A percentile compares a stretch with the other conserved stretches of the same genome.
Conservation (phyloP, 2,888 invertebrate genomes). For the Acheta domesticus region DNA sequence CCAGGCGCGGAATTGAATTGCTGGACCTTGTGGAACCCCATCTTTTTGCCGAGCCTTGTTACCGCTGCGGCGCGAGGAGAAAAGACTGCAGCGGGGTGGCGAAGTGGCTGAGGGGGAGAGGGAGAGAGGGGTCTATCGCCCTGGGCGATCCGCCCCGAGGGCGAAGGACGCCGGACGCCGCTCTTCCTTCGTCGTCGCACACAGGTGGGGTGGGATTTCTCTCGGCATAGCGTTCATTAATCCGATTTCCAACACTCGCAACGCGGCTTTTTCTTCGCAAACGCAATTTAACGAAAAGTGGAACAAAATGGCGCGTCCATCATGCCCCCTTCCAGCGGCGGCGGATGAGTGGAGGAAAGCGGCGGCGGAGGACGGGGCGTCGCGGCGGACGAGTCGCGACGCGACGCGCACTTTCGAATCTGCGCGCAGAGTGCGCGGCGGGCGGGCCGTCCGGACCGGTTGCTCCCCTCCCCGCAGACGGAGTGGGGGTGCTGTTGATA, state of each 20-base stretch:
- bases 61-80: too few species aligned
- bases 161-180: too few species aligned
- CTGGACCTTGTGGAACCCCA: too few species aligned
- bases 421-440: background rate
- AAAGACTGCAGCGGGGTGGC: too few species aligned
- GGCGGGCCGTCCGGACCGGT: background rate
- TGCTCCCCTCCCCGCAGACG: background rate
- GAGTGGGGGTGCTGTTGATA: background rate
- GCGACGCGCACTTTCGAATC: conserved; percentile 1
- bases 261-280: background rate
- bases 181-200: too few species aligned
- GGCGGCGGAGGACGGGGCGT: background rate
- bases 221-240: too few species aligned
- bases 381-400: background rate
- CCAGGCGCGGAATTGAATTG: background rate
- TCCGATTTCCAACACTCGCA: too few species aligned
- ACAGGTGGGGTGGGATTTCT: too few species aligned
- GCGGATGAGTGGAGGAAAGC: background rate
- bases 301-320: background rate
- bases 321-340: background rate
- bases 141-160: too few species aligned
- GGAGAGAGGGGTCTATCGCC: too few species aligned
- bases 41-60: too few species aligned
- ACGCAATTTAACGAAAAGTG: background rate
- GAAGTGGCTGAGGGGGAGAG: too few species aligned